phyloP scores from a whole-genome alignment of 2,113 vertebrate species.

The Heloderma charlesbogerti region DNA sequence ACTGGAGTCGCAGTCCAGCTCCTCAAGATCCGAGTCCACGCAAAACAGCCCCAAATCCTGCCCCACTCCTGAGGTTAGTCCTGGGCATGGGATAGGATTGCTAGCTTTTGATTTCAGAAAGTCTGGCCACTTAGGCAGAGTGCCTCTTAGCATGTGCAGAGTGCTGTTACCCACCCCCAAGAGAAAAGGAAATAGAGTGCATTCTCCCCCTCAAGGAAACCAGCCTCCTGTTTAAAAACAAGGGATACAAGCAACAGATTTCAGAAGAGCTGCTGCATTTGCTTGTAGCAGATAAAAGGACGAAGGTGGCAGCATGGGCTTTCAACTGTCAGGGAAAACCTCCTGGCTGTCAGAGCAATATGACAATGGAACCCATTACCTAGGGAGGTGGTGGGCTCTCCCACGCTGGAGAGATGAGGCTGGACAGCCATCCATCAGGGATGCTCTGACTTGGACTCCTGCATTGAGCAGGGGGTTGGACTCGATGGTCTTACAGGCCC shows the following conservation, averaged over 20 bases:
- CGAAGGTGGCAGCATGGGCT: no score
- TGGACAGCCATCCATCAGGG: no score
- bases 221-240: not conserved
- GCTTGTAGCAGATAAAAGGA: no score
- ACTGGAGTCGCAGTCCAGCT: slow-evolving; percentile 74
- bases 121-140: not conserved
- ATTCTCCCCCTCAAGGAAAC: not conserved
- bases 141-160: not conserved
- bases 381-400: no score
- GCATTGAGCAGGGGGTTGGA: no score
- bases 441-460: no score
- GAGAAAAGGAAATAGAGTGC: not conserved
- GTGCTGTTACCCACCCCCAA: not conserved
- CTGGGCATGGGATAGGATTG: not conserved
- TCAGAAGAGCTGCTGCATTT: no score
- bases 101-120: not conserved
- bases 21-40: slow-evolving; percentile 84
- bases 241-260: not conserved
- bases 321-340: no score
- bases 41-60: slow-evolving; percentile 93
- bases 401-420: no score
- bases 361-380: no score
- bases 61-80: slow-evolving; percentile 92
- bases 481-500: no score
- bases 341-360: no score